These are phyloP conservation scores for Heliconius hortense DNA, from an alignment of 2,888 invertebrate species.

Conservation along the genomic window DNA sequence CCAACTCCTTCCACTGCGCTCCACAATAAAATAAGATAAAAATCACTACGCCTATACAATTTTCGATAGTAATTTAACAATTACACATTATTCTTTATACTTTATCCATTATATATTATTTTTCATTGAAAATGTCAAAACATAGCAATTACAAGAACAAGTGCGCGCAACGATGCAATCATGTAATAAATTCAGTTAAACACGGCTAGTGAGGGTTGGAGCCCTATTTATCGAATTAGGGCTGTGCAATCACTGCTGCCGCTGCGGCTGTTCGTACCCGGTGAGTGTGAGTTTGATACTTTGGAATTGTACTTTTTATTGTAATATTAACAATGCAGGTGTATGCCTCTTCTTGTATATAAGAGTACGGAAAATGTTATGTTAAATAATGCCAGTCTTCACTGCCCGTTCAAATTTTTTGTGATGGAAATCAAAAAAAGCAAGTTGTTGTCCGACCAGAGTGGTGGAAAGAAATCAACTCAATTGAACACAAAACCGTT, in stretches of 20 bases:
- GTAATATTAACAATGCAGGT: not conserved
- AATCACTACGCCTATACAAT: conserved; percentile 4
- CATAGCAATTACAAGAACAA: conserved; percentile 38
- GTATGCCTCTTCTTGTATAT: not conserved
- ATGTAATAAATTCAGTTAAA: conserved; percentile 68
- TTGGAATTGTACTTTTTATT: conserved; percentile 20
- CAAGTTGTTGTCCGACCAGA: no score
- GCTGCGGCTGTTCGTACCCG: conserved; percentile 51
- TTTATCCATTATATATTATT: conserved; percentile 20
- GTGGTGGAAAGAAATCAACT: no score
- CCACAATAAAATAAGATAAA: conserved; percentile 1
- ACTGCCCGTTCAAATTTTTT: no score
- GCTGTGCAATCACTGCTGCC: conserved; percentile 72
- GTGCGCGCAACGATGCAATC: conserved; percentile 66
- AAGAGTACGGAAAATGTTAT: no score
- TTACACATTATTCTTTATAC: conserved; percentile 1
- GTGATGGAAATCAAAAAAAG: no score
- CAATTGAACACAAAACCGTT: no score
- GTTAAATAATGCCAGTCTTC: no score
- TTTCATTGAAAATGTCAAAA: conserved; percentile 40
- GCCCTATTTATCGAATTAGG: conserved; percentile 74
- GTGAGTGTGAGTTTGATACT: conserved; percentile 49
- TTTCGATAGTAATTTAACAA: conserved; percentile 5
- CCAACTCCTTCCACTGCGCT: not conserved
- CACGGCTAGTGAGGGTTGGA: conserved; percentile 47